Evolutionary conservation across 1,140 invertebrate species (phyloP).

Genomic region (Sweltsa coloradensis): DNA sequence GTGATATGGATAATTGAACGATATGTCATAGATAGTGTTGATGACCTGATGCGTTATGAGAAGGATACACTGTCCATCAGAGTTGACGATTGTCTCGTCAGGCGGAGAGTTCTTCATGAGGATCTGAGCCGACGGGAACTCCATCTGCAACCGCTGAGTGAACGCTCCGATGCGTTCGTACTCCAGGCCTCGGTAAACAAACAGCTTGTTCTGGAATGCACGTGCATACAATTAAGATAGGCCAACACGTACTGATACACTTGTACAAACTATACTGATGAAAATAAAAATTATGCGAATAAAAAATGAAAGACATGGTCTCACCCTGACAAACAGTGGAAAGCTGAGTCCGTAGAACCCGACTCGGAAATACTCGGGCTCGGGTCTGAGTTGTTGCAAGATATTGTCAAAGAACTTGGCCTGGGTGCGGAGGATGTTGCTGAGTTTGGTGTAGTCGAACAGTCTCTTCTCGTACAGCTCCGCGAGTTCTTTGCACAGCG

Average conservation of each 20-base stretch:
- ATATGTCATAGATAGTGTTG: too few species aligned
- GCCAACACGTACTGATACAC: not conserved
- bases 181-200: constrained; percentile 90
- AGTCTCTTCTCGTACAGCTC: constrained; percentile 76
- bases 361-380: constrained; percentile 93
- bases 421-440: constrained; percentile 69
- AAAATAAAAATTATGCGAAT: not conserved
- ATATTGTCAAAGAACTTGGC: constrained; percentile 88
- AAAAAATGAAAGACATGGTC: constrained; percentile 21
- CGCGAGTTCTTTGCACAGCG: constrained; percentile 83
- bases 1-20: too few species aligned
- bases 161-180: constrained; percentile 93
- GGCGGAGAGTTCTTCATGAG: constrained; percentile 84
- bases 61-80: constrained; percentile 69
- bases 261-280: not conserved
- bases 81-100: constrained; percentile 70
- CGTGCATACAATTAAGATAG: not conserved
- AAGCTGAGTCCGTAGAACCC: constrained; percentile 91
- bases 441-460: constrained; percentile 83
- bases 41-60: too few species aligned
- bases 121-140: constrained; percentile 85
- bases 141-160: constrained; percentile 81
- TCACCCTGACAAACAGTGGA: constrained; percentile 85
- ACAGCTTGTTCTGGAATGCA: constrained; percentile 72
- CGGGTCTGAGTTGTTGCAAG: constrained; percentile 69